These are phyloP conservation scores for Ormia ochracea DNA, from an alignment of 2,888 invertebrate genomes.

Conservation along the genomic window DNA sequence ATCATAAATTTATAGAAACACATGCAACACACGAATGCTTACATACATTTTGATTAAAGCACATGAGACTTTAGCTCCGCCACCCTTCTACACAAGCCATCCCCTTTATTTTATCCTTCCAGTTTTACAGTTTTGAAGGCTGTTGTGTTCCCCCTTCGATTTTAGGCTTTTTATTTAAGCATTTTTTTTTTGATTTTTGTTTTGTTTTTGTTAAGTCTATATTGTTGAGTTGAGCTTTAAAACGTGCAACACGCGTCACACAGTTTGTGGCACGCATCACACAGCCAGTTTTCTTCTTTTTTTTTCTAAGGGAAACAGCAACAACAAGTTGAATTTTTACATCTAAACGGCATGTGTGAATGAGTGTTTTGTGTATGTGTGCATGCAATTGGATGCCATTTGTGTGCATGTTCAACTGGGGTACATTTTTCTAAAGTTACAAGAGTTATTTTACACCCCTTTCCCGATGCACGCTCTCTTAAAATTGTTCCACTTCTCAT, in stretches of 20 bases:
- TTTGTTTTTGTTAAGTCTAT: conserved; percentile 33
- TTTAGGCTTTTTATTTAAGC: neutral
- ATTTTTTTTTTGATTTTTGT: neutral
- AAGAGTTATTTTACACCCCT: conserved; percentile 35
- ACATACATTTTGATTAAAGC: neutral
- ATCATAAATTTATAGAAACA: conserved; percentile 40
- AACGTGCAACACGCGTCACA: conserved; percentile 66
- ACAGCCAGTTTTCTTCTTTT: conserved; percentile 41
- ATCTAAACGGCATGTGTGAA: neutral
- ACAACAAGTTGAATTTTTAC: conserved; percentile 44
- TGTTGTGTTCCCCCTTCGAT: conserved; percentile 14
- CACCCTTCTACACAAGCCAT: conserved; percentile 3
- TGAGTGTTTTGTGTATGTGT: neutral
- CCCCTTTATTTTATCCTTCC: neutral
- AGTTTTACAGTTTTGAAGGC: conserved; percentile 12
- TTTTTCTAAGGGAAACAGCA: conserved; percentile 24
- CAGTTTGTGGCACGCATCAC: conserved; percentile 64
- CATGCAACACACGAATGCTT: neutral
- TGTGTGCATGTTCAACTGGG: conserved; percentile 30
- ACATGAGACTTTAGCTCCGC: conserved; percentile 23
- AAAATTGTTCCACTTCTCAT: neutral
- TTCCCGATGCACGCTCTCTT: neutral
- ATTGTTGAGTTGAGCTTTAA: conserved; percentile 61
- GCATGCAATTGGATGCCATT: too few species aligned
- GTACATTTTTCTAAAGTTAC: conserved; percentile 25